These are phyloP conservation scores for Drosophila kanapiae DNA, from an alignment of 1,140 invertebrate genomes.

Conservation along the genomic window DNA sequence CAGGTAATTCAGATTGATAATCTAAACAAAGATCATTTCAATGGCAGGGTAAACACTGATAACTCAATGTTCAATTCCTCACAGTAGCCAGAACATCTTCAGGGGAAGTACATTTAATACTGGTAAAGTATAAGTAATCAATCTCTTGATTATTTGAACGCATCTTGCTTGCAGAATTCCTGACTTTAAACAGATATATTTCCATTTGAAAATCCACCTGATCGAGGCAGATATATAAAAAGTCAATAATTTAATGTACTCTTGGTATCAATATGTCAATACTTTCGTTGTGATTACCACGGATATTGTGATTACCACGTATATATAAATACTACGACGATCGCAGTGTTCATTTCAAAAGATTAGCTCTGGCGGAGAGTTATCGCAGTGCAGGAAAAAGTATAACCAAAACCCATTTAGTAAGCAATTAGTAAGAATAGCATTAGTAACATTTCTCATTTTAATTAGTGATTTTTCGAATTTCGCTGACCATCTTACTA, in stretches of 20 bases:
- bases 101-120: background rate
- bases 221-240: constrained; percentile 18
- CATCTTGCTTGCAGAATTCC: too few relatives aligned
- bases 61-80: background rate
- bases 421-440: background rate
- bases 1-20: background rate
- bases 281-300: background rate
- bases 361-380: background rate
- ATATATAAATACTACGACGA: constrained; percentile 2
- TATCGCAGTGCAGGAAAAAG: constrained; percentile 5
- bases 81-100: background rate
- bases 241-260: background rate
- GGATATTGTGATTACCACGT: background rate
- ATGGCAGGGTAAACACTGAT: background rate
- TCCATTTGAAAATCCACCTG: constrained; percentile 8
- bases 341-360: background rate
- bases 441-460: background rate
- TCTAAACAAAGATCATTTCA: constrained; percentile 1
- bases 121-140: too few relatives aligned
- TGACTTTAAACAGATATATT: background rate
- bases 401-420: background rate
- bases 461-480: constrained; percentile 19
- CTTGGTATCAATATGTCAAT: constrained; percentile 20
- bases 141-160: background rate
- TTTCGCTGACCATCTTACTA: constrained; percentile 1